Evolutionary conservation across 2,113 vertebrate species (phyloP).

Genomic region (Entosphenus tridentatus): DNA sequence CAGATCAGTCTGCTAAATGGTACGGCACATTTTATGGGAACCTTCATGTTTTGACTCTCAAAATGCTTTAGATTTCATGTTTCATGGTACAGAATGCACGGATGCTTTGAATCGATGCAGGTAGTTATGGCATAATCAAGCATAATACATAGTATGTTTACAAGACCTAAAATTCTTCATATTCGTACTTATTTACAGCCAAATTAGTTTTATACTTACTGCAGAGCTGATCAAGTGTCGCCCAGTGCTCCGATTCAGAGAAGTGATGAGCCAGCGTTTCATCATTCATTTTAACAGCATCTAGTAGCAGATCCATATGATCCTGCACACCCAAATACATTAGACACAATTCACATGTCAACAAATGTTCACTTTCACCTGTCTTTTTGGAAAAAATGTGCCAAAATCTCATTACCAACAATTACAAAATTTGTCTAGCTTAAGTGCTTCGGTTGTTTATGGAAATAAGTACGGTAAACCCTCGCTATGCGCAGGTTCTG

Average conservation of each 20-base stretch:
- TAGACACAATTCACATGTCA: neutral
- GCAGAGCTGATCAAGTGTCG: slow-evolving; percentile 90
- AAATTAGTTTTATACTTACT: slow-evolving; percentile 30
- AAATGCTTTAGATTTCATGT: neutral
- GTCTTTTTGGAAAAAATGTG: neutral
- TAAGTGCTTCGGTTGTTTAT: neutral
- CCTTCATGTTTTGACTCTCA: neutral
- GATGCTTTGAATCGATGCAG: neutral
- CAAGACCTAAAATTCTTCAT: neutral
- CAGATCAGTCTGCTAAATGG: no score
- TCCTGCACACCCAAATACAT: slow-evolving; percentile 29
- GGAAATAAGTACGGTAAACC: no score
- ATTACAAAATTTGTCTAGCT: neutral
- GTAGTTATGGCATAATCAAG: neutral
- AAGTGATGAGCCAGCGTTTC: slow-evolving; percentile 86
- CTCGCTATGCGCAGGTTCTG: no score
- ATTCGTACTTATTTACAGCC: neutral
- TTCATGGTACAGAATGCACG: neutral
- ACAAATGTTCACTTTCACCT: neutral
- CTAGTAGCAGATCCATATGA: slow-evolving; percentile 75
- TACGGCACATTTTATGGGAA: neutral
- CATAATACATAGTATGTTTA: neutral
- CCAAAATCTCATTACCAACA: neutral
- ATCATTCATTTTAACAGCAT: slow-evolving; percentile 66
- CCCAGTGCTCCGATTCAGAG: slow-evolving; percentile 96